Base-by-base conservation (phyloP, 2,797 vertebrate genomes). In the Sebastes minor region DNA sequence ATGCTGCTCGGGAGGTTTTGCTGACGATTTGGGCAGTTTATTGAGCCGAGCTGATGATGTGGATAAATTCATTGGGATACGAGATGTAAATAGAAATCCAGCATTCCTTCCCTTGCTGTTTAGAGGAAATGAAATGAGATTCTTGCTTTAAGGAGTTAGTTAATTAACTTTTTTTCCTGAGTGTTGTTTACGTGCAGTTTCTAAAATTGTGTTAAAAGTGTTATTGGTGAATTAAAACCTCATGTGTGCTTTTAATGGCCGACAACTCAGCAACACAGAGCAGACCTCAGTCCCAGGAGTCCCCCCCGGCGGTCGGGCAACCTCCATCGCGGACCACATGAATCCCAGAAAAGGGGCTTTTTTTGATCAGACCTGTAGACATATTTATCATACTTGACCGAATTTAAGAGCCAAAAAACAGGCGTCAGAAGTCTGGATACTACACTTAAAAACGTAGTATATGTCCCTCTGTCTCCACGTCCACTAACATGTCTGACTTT, bases 381-480 rank as follows among this genome's bases (percentile, higher is more conserved):
- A 66, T 82, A 88, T 93, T 89, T 77, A 83, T 87, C 72, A 71
- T 80, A 81, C 42, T 86, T 46, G 20, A 81, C 49, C 78, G 38
- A 90, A 89, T 85, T 68, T 87, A 78, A 70, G 64, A 72, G 35
- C 32, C 18, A 76, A 71, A 74, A 81, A 38, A 56, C 79, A 63
- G 70, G 65, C 79, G 53, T 92, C 82, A 60, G 60, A 75, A 71
- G 84, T 83, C 87, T 91, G 85, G 74, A 87, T 84, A 81, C 81
- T 63, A 27, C 74, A 79, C 76, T 87, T 87, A 83, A 89, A 88
- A 88, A 84, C 53, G 33, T 87, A 86, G 90, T 86, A 82, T 83
- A 86, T 85, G 74, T 56, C 72, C 70, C 67, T 76, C 56, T 62
- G 69, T 90, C 84, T 86, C 85, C 74, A 83, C 73, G 67, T 86